Evolutionary conservation across 1,140 invertebrate genomes (phyloP), one percentile per base, ranked within the genome.

Genomic region (Musca vetustissima): DNA sequence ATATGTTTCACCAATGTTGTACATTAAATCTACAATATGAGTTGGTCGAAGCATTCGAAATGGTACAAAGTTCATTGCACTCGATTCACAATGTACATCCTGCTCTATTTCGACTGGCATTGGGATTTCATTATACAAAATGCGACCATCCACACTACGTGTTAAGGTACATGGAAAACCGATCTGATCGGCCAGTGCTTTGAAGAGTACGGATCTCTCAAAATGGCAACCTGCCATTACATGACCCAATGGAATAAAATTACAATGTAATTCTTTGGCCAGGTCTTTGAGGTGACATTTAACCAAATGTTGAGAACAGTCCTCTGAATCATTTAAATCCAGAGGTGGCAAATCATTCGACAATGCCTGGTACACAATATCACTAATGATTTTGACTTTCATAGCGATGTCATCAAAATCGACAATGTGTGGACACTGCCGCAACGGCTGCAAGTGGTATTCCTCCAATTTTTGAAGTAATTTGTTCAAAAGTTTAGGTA

Each of bases 191-290:
- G 89, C 88, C 19, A 90, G 73, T 17, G 85, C 85, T 78, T 91
- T 90, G 78, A 89, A 90, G n/a, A 91, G 83, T 1, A 90, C 32
- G 0, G 89, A 86, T 7, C 89, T 80, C 72, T 90, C 89, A 3
- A 90, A 77, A 22, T 84, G 82, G 0, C 87, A 86, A 1, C 89
- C 89, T 7, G 86, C 84, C n/a, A 82, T 82, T 22, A 91, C 73
- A 68, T 75, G 76, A 1, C 89, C 89, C 3, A 90, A 57, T 0
- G 88, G 88, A 4, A 90, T 84, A 0, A 90, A 80, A 25, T 83
- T 84, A 0, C 78, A 81, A 69, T 81, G 77, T 19, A 72, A 71
- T 1, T 64, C 11, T 1, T 64, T 17, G 4, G 73, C 83, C 11
- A 86, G 74, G 0, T 83, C 74, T 2, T 72, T 73, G n/a, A 87